A percentile compares a stretch with the other conserved stretches of the same genome.
Conservation (phyloP, 2,113 vertebrate species). For the Caranx ignobilis region DNA sequence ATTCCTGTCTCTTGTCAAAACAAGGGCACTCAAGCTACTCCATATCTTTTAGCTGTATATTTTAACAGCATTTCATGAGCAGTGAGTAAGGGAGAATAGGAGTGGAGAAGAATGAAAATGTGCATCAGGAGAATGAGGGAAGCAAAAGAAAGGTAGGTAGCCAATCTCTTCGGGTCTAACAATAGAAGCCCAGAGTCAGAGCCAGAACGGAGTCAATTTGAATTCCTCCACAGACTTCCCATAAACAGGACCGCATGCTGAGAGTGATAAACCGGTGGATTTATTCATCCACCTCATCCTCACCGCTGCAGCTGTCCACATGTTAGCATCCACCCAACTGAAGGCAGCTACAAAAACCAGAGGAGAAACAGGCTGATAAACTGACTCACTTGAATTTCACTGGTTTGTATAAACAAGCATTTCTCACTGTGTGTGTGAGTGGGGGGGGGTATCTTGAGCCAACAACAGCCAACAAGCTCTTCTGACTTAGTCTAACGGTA, state of each 20-base stretch:
- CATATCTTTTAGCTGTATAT: constrained; percentile 2
- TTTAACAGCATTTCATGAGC: constrained; percentile 49
- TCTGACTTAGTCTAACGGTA: neutral
- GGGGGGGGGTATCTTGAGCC: constrained; percentile 11
- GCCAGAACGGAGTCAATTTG: constrained; percentile 67
- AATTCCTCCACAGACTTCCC: constrained; percentile 61
- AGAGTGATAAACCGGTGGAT: constrained; percentile 70
- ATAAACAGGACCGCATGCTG: constrained; percentile 72
- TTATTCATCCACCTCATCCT: constrained; percentile 66
- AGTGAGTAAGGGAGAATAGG: constrained; percentile 20
- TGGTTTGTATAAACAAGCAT: constrained; percentile 36
- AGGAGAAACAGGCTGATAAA: constrained; percentile 40
- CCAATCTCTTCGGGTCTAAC: constrained; percentile 61
- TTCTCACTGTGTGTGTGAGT: constrained; percentile 7
- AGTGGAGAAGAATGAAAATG: constrained; percentile 38
- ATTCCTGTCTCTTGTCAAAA: constrained; percentile 23
- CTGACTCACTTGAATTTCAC: constrained; percentile 24
- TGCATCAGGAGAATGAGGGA: constrained; percentile 46
- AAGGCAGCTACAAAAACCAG: constrained; percentile 13
- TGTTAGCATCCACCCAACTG: constrained; percentile 36
- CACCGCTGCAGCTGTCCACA: constrained; percentile 51
- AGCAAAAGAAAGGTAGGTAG: constrained; percentile 54
- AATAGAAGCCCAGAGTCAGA: constrained; percentile 69
- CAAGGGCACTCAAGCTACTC: neutral
- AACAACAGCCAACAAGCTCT: neutral